These are phyloP conservation scores for Gobiocypris rarus DNA, from an alignment of 2,113 vertebrate genomes.

Conservation along the genomic window DNA sequence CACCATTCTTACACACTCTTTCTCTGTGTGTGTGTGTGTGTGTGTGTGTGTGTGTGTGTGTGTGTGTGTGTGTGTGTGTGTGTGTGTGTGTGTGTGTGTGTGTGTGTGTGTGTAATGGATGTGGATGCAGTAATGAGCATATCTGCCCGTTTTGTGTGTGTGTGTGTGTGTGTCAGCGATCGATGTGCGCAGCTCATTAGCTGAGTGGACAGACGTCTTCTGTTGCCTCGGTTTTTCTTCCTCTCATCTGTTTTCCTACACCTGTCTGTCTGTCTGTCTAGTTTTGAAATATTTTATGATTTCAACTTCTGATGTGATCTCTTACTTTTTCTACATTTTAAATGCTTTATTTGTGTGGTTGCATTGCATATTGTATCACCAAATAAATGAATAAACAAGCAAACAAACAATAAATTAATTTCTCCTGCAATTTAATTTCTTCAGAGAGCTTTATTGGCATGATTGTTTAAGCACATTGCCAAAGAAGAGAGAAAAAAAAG, in stretches of 20 bases:
- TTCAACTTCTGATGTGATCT: neutral
- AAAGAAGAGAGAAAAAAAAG: too few species aligned
- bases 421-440: neutral
- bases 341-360: neutral
- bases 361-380: too few species aligned
- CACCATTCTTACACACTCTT: neutral
- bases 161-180: slow-evolving; percentile 25
- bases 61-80: slow-evolving; percentile 33
- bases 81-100: neutral
- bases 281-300: neutral
- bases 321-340: neutral
- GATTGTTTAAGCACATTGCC: neutral
- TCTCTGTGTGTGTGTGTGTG: slow-evolving; percentile 5
- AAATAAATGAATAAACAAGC: neutral
- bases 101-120: neutral
- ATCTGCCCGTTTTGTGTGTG: neutral
- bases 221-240: neutral
- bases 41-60: slow-evolving; percentile 25
- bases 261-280: neutral
- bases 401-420: too few species aligned
- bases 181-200: slow-evolving; percentile 47
- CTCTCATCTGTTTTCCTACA: neutral
- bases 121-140: too few species aligned
- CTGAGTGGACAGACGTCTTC: slow-evolving; percentile 12
- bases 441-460: neutral